Base-by-base conservation (phyloP, 2,113 vertebrate species). In the Nicator chloris region DNA sequence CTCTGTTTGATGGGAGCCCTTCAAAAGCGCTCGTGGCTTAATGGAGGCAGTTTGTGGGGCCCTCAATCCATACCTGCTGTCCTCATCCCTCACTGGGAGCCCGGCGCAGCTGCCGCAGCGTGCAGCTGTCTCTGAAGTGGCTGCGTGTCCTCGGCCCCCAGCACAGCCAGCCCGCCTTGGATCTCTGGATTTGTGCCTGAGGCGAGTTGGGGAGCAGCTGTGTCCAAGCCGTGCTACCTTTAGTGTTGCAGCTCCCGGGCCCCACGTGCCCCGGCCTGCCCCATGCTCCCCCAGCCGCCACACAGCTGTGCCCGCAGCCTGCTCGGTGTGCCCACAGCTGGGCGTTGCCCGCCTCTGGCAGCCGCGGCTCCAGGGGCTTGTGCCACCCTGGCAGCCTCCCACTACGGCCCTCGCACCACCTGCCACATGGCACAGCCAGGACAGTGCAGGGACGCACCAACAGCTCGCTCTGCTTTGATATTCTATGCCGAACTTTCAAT, bases 201-300 rank as follows among this genome's bases (percentile, higher is more conserved):
- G 99, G 99, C 99, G 90, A 99, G 98, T 98, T 98, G 95, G 98
- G 98, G 98, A 97, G 98, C 99, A 99, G 99, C 99, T 99, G 99
- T 98, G 99, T 98, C 99, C 98, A 98, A 98, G 98, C 98, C 92
- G 26, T 94, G 98, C 98, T 98, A 99, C 99, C 99, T 99, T 99
- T 98, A 98, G 98, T 98, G 98, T 98, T 97, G 97, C 96, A 97
- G 98, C 98, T 98, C 98, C 98, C 97, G 54, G 99, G 99, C 63
- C 61, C 61, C n/a, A 3, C 1, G 17, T 18, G 70, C 54, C 70
- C 61, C 3, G 6, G 31, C 78, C 70, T 27, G 53, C 53, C 45
- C 61, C 4, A 1, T 2, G 3, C 53, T 51, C 51, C 66, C 11
- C 2, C 4, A 3, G 57, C 76, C 19, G 2, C 86, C 14, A 2